Conservation (phyloP, 2,797 vertebrate genomes). For the Megalops cyprinoides region DNA sequence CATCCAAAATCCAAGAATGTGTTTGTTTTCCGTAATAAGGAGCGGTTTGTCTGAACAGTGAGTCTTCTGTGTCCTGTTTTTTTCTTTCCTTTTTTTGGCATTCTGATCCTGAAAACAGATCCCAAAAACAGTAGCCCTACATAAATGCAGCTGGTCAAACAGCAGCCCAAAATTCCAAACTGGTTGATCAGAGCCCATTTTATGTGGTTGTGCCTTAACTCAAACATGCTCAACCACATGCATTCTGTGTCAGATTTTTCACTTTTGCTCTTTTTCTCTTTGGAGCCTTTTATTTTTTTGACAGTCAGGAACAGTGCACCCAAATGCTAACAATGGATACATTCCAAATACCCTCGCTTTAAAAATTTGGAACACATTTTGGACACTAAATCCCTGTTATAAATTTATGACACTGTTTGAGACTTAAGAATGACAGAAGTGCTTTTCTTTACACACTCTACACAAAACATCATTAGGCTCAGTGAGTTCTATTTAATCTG, state of each 20-base stretch:
- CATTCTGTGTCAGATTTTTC: neutral
- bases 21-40: neutral
- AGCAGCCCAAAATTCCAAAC: neutral
- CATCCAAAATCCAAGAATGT: neutral
- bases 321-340: neutral
- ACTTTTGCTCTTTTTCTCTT: neutral
- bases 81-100: neutral
- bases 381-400: neutral
- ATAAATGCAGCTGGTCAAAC: neutral
- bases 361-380: neutral
- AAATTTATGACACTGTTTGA: conserved; percentile 19
- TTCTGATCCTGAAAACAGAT: neutral
- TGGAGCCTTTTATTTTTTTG: neutral
- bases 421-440: conserved; percentile 19
- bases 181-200: neutral
- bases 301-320: neutral
- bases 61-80: neutral
- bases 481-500: conserved; percentile 6
- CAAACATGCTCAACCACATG: neutral
- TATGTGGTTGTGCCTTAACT: neutral
- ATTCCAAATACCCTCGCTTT: neutral
- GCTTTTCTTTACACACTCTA: neutral
- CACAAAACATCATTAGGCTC: neutral
- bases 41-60: neutral
- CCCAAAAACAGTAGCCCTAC: neutral